Percentiles rank a stretch among this genome's conserved stretches.
Conservation (phyloP, 2,888 invertebrate genomes). For the Labia minor region DNA sequence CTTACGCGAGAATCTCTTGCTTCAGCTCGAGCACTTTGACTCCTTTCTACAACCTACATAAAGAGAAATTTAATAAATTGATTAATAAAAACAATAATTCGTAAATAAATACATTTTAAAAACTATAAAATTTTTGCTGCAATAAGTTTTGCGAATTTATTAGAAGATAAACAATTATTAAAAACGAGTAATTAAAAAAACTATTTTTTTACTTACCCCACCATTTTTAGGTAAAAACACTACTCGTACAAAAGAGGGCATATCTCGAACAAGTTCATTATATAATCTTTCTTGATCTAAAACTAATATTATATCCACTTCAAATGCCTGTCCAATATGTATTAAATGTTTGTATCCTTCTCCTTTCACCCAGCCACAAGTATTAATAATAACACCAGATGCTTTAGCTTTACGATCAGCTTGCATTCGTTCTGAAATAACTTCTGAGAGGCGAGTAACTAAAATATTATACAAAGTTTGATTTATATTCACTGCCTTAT, state of each 20-base stretch:
- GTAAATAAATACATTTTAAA: conserved; percentile 4
- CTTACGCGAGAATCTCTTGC: conserved; percentile 68
- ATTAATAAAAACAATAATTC: conserved; percentile 13
- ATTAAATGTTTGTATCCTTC: conserved; percentile 78
- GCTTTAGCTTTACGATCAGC: conserved; percentile 75
- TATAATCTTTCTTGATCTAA: conserved; percentile 92
- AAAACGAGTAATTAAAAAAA: background rate
- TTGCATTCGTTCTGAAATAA: conserved; percentile 71
- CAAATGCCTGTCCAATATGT: conserved; percentile 84
- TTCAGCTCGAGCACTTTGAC: conserved; percentile 58
- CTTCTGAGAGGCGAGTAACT: conserved; percentile 73
- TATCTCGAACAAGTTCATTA: conserved; percentile 84
- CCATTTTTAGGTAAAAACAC: conserved; percentile 91
- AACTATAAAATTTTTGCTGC: conserved; percentile 1
- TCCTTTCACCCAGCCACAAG: conserved; percentile 94
- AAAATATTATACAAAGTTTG: conserved; percentile 72
- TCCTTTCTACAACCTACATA: conserved; percentile 72
- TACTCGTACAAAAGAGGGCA: conserved; percentile 88
- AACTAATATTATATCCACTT: conserved; percentile 90
- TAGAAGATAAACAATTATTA: conserved; percentile 18
- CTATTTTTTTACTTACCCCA: conserved; percentile 68
- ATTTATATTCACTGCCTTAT: conserved; percentile 65
- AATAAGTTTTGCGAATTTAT: conserved; percentile 17
- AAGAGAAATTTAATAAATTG: background rate
- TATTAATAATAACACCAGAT: conserved; percentile 91